Evolutionary conservation across 2,888 invertebrate genomes (phyloP).

Genomic region (Ectemnius continuus): DNA sequence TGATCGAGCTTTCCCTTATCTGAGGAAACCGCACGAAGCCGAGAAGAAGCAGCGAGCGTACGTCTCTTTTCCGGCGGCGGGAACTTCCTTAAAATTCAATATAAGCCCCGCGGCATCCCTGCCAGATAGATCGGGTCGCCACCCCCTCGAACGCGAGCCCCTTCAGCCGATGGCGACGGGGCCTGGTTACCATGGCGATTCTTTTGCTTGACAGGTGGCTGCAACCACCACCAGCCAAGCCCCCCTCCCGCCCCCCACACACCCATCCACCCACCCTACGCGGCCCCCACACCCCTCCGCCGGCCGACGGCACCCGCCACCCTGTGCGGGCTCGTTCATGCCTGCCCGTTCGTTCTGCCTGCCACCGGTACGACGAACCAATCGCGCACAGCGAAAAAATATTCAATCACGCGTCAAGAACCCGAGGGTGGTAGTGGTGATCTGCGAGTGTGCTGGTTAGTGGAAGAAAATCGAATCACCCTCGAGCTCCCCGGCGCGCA

Average conservation of each 20-base stretch:
- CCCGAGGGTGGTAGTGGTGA: conserved; percentile 58
- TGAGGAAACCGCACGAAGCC: background rate
- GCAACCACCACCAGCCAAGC: conserved; percentile 58
- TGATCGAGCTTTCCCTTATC: background rate
- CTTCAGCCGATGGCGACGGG: conserved; percentile 61
- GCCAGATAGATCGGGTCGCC: conserved; percentile 61
- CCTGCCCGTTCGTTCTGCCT: conserved; percentile 63
- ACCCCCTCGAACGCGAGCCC: conserved; percentile 60
- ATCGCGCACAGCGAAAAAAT: conserved; percentile 77
- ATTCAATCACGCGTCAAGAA: conserved; percentile 78
- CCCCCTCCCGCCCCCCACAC: conserved; percentile 26
- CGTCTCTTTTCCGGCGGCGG: conserved; percentile 53
- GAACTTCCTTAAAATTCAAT: conserved; percentile 73
- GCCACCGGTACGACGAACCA: conserved; percentile 73
- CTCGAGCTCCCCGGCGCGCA: conserved; percentile 41
- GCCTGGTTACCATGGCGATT: conserved; percentile 76
- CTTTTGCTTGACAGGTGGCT: conserved; percentile 76
- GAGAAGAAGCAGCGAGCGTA: conserved; percentile 20
- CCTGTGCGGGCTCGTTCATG: conserved; percentile 57
- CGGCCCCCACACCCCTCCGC: background rate
- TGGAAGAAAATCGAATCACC: conserved; percentile 61
- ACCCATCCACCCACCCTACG: background rate
- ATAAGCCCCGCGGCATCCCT: conserved; percentile 65
- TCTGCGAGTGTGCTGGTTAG: conserved; percentile 56
- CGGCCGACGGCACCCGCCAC: conserved; percentile 36